Evolutionary conservation across 2,113 vertebrate species (phyloP), one percentile per base, ranked within the genome.

Genomic region (Centrocercus urophasianus): DNA sequence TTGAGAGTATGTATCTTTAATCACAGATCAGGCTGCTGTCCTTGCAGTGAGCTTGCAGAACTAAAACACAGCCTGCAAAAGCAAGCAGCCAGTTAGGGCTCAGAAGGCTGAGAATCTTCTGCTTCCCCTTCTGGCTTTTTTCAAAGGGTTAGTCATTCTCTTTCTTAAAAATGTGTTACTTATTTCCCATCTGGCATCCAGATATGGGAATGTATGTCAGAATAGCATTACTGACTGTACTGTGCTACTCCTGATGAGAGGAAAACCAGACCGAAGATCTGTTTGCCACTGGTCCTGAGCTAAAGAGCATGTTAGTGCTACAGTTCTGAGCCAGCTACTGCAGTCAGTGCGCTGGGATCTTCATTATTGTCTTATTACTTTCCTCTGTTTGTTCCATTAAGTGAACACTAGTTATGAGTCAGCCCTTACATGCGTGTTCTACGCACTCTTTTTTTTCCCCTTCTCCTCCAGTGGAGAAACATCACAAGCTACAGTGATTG

Each of bases 121-220:
- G 72, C 85, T 83, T 95, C 69, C 75, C 67, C 40, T 89, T 79
- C 56, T 89, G 48, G 34, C 86, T 52, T 95, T 95, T 36, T 91
- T 95, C 88, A 70, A 75, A 81, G 48, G 40, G 83, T 95, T 96
- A 95, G 83, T 95, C 95, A 95, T 89, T 88, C 91, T 95, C 69
- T 64, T 85, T 95, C 83, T 65, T 93, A 38, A 90, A 96, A 95
- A 95, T 69, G 70, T 86, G 79, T 86, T 91, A 75, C 54, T 95
- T 90, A 92, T 87, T 96, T 94, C 88, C 83, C 89, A 95, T 91
- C 91, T 95, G 93, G 94, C 93, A 88, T 54, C 52, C 93, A 93
- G 85, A 83, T 88, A 85, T 8, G 79, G 83, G 73, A 89, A 90
- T 81, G 25, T 52, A 88, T 91, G 79, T 93, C 81, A 89, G 69